phyloP scores from a whole-genome alignment of 2,888 invertebrate genomes.

The Drosophila differens region DNA sequence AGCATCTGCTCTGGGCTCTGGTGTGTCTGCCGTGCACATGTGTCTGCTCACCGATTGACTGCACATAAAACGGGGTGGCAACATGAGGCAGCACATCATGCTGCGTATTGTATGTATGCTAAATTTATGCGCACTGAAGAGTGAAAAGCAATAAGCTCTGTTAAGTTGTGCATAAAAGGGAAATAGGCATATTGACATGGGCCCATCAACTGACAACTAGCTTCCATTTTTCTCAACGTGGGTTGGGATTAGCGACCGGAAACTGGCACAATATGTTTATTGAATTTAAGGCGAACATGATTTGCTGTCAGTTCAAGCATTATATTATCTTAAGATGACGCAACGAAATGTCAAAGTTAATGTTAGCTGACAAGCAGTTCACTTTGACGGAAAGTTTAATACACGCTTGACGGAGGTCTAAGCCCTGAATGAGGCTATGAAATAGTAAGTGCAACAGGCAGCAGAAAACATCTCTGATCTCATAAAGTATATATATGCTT shows the following conservation, averaged over 20 bases:
- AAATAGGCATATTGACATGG: conserved; percentile 71
- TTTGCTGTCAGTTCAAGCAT: background rate
- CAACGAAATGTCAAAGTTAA: background rate
- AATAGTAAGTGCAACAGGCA: background rate
- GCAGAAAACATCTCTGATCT: background rate
- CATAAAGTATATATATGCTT: background rate
- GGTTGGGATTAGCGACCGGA: background rate
- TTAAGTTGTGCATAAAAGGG: conserved; percentile 78
- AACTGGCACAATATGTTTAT: conserved; percentile 49
- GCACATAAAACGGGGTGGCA: conserved; percentile 41
- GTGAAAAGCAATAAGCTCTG: conserved; percentile 79
- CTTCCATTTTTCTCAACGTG: background rate
- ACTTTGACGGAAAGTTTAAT: background rate
- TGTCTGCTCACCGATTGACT: conserved; percentile 37
- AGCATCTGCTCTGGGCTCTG: conserved; percentile 27
- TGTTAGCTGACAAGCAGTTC: background rate
- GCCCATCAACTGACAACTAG: conserved; percentile 12
- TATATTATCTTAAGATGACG: conserved; percentile 14
- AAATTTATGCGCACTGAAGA: conserved; percentile 79
- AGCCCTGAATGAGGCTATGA: background rate
- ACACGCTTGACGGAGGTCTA: background rate
- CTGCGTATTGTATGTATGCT: conserved; percentile 67
- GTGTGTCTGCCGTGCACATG: conserved; percentile 18
- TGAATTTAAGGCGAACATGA: conserved; percentile 47
- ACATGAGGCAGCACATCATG: conserved; percentile 41